Evolutionary conservation across 2,888 invertebrate species (phyloP).

Genomic region (Mythimna ferrago): DNA sequence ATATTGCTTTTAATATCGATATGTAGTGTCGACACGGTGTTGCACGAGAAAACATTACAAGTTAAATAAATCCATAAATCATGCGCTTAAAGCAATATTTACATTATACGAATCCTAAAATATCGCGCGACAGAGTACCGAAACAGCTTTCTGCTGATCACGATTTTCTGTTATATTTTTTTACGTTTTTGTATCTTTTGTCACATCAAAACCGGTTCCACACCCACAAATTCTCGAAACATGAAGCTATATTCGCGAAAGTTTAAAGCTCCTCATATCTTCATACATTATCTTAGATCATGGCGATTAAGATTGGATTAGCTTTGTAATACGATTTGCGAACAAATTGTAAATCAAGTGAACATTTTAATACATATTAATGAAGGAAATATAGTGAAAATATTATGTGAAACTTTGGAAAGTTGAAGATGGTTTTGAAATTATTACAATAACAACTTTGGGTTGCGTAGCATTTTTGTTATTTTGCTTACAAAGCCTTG

Average conservation of each 20-base stretch:
- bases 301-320: conserved; percentile 51
- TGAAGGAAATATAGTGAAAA: conserved; percentile 29
- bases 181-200: conserved; percentile 64
- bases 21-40: conserved; percentile 68
- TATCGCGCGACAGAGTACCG: conserved; percentile 73
- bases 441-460: conserved; percentile 4
- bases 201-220: conserved; percentile 77
- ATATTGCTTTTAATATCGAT: conserved; percentile 48
- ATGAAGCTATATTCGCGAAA: conserved; percentile 72
- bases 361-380: conserved; percentile 25
- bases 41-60: conserved; percentile 74
- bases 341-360: conserved; percentile 35
- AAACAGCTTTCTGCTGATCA: conserved; percentile 62
- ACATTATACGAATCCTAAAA: conserved; percentile 78
- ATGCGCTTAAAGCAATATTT: conserved; percentile 81
- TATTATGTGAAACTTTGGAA: conserved; percentile 30
- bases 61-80: conserved; percentile 83
- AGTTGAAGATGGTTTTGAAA: conserved; percentile 12
- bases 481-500: conserved; percentile 17
- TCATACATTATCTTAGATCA: conserved; percentile 46
- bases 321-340: conserved; percentile 11
- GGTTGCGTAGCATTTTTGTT: conserved; percentile 2
- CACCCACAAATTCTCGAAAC: conserved; percentile 75
- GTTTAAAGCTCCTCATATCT: conserved; percentile 59
- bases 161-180: conserved; percentile 64